Evolutionary conservation across 2,113 vertebrate genomes (phyloP).

Genomic region (Hippocampus zosterae): DNA sequence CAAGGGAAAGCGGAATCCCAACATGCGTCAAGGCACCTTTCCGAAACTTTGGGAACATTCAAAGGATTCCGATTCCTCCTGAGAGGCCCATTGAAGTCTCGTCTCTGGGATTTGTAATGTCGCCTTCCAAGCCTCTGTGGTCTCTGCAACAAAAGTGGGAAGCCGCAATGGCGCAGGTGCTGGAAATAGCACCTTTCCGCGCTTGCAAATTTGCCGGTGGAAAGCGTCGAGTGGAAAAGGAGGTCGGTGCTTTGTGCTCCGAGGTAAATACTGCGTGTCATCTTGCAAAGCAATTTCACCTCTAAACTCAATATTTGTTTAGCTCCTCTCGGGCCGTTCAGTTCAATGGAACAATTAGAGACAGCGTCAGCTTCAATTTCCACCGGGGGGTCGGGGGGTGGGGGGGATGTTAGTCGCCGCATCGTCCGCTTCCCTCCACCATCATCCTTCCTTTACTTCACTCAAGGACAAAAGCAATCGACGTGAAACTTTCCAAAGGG

Average conservation of each 20-base stretch:
- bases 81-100: no score
- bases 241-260: constrained; percentile 41
- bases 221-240: background rate
- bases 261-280: constrained; percentile 77
- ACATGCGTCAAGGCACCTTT: no score
- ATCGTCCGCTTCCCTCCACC: constrained; percentile 3
- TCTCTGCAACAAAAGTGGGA: no score
- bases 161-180: no score
- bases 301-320: constrained; percentile 95
- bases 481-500: constrained; percentile 95
- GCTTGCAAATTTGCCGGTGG: no score
- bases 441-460: constrained; percentile 36
- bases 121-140: no score
- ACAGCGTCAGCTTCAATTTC: constrained; percentile 88
- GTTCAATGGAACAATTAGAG: constrained; percentile 96
- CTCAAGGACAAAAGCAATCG: constrained; percentile 96
- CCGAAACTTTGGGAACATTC: no score
- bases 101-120: no score
- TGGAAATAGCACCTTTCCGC: no score
- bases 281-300: constrained; percentile 88
- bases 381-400: constrained; percentile 47
- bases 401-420: constrained; percentile 73
- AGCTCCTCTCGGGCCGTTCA: constrained; percentile 82
- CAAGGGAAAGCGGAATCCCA: no score
- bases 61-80: no score